Percentiles rank a stretch among this genome's conserved stretches.
phyloP scores from a whole-genome alignment of 2,113 vertebrate genomes.

The Otis tarda region DNA sequence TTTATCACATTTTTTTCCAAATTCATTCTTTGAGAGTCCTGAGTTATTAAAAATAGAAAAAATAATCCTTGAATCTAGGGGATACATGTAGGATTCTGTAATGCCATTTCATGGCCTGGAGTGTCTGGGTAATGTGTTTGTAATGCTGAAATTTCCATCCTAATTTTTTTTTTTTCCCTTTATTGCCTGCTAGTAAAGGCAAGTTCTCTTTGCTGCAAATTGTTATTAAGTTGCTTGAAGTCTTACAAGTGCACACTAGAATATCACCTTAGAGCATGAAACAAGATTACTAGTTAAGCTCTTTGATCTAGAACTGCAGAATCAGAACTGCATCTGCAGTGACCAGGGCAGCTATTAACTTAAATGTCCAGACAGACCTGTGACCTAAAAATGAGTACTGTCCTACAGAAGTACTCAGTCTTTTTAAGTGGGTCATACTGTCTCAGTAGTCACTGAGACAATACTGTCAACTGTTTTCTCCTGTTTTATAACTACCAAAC shows the following conservation, averaged over 20 bases:
- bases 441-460: no score
- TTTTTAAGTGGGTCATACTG: neutral
- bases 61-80: neutral
- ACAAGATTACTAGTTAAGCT: neutral
- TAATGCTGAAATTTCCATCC: neutral
- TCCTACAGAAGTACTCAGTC: neutral
- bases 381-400: neutral
- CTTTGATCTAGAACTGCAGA: neutral
- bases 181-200: neutral
- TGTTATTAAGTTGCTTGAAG: neutral
- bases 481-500: neutral
- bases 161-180: neutral
- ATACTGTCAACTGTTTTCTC: neutral
- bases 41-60: neutral
- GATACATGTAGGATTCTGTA: neutral
- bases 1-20: neutral
- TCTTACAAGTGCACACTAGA: neutral
- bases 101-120: neutral
- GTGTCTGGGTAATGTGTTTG: neutral
- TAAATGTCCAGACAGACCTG: neutral
- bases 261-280: neutral
- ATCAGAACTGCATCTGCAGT: neutral
- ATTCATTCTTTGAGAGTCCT: neutral
- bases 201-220: neutral
- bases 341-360: neutral